Base-by-base conservation (phyloP, 2,888 invertebrate genomes). In the Parnassius mnemosyne region DNA sequence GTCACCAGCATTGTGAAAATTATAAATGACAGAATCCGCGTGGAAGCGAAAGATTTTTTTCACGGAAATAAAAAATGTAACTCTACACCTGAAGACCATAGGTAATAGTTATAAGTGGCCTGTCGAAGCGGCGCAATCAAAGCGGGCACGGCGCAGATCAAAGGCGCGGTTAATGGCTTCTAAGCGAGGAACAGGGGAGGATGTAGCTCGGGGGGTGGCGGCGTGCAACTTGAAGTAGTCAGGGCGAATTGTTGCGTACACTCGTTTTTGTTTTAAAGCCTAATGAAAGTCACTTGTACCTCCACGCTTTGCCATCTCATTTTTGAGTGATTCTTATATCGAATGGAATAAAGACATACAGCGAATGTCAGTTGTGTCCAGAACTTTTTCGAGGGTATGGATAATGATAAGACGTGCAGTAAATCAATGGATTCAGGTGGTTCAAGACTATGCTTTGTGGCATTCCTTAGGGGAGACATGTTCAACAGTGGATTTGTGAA, bases 141-240 rank as follows among this genome's bases (percentile, higher is more conserved):
- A 84, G 84, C 73, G 63, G 68, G 70, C 68, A 81, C 81, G 83
- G 81, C 75, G 74, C 74, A 83, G 78, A 86, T 89, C 89, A 89
- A 89, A 89, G 87, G 78, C 78, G 73, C 72, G 71, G 76, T 69
- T 87, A 87, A 89, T 87, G 85, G 87, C 83, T 87, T 86, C 86
- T 85, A 84, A 86, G 83, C 79, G 81, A 76, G 78, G 76, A 70
- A 75, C 68, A 73, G 64, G 69, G 70, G 71, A 64, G 66, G 53
- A 65, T 16, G 42, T 46, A 49, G 56, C 41, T 57, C 50, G 25
- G 53, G 68, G 49, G 68, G 67, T 69, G 74, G 63, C 63, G 10
- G 65, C 46, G 60, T 71, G 73, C 72, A 68, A 62, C 69, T 72
- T 80, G 76, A 77, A 84, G 87, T 81, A 80, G 81, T 78, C 74